Conservation (phyloP, 2,888 invertebrate genomes). For the Ditylenchus weischeri region DNA sequence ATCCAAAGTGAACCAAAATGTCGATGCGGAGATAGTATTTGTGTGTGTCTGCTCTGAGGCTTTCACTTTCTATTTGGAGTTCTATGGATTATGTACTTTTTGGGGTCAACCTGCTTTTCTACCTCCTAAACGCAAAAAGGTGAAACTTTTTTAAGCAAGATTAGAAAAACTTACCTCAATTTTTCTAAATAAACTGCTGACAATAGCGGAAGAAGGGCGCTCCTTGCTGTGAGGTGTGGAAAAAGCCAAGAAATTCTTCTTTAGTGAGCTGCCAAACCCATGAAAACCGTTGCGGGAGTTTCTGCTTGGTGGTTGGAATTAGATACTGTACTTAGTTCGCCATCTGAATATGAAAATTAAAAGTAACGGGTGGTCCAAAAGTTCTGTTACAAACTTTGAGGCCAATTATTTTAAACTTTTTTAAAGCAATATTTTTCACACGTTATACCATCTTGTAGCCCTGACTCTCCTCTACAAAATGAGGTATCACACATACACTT, state of each 20-base stretch:
- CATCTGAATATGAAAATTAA: slow-evolving; percentile 4
- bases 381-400: no score
- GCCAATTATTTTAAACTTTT: no score
- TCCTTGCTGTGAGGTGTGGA: not conserved
- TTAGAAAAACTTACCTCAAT: slow-evolving; percentile 1
- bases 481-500: no score
- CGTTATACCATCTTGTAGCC: no score
- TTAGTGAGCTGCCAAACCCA: not conserved
- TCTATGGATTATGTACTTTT: slow-evolving; percentile 17
- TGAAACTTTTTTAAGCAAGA: not conserved
- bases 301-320: slow-evolving; percentile 8
- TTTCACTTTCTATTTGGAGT: slow-evolving; percentile 7
- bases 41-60: no score
- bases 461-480: no score
- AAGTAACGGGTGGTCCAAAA: no score
- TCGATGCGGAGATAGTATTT: no score
- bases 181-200: slow-evolving; percentile 14
- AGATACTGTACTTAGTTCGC: not conserved
- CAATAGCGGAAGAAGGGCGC: slow-evolving; percentile 16
- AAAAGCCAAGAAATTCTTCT: not conserved
- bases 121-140: not conserved
- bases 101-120: slow-evolving; percentile 12
- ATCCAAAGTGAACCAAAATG: no score
- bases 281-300: not conserved
- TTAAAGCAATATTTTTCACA: no score